phyloP scores from a whole-genome alignment of 35 echinoderm and acorn worm genomes.

The Chiridota heheva region DNA sequence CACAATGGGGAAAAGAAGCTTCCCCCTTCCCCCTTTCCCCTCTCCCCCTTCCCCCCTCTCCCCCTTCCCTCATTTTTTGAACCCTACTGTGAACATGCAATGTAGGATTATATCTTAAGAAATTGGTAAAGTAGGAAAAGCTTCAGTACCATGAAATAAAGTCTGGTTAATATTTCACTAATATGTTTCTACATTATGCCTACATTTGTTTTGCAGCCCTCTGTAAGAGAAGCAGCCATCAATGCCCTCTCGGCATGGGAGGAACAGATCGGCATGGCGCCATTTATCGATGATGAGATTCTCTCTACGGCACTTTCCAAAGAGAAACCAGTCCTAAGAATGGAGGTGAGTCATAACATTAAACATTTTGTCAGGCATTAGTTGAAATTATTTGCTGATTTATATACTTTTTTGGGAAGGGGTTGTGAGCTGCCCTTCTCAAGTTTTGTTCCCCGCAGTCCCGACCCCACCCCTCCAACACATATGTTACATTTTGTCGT shows the following conservation, averaged over 20 bases:
- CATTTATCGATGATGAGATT: conserved; percentile 96
- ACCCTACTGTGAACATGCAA: too few relatives aligned
- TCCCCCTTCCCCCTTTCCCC: too few relatives aligned
- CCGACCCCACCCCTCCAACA: not conserved
- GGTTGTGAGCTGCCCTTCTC: not conserved
- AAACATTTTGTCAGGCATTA: not conserved
- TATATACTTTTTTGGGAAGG: not conserved
- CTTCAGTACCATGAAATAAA: too few relatives aligned
- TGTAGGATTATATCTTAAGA: too few relatives aligned
- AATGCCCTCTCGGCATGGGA: conserved; percentile 66
- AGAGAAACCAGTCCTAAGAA: conserved; percentile 77
- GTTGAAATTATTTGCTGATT: not conserved
- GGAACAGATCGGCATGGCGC: conserved; percentile 78
- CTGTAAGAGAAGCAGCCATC: conserved; percentile 67
- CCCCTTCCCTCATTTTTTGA: too few relatives aligned
- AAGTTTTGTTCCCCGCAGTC: not conserved
- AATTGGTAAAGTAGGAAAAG: too few relatives aligned
- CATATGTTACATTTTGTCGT: too few relatives aligned
- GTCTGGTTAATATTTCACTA: too few relatives aligned
- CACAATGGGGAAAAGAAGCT: too few relatives aligned
- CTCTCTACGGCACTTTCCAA: conserved; percentile 65
- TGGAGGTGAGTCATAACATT: conserved; percentile 75
- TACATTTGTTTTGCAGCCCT: conserved; percentile 33
- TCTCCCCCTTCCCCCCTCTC: too few relatives aligned
- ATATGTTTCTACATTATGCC: too few relatives aligned